Percentiles rank a stretch among this genome's conserved stretches.
Conservation (phyloP, 2,797 vertebrate species). For the Yasuhikotakia modesta region DNA sequence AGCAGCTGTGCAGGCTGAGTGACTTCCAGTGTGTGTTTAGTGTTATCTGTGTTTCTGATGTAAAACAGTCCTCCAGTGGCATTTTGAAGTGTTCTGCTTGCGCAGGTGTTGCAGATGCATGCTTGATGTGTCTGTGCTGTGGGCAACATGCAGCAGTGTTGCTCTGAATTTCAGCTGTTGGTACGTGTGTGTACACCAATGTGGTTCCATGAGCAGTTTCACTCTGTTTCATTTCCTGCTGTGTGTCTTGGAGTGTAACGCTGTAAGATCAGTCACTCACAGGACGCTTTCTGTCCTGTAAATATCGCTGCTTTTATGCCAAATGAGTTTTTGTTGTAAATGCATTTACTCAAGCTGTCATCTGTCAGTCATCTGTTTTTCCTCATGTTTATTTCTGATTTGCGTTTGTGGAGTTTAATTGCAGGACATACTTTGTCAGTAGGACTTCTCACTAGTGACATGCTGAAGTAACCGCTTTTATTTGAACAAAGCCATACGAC, state of each 20-base stretch:
- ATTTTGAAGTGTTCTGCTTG: slow-evolving; percentile 41
- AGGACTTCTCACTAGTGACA: not conserved
- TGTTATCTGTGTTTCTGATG: not conserved
- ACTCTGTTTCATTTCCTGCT: slow-evolving; percentile 48
- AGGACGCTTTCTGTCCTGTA: not conserved
- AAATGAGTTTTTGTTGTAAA: not conserved
- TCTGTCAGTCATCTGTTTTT: not conserved
- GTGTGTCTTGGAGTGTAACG: not conserved
- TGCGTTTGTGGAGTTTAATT: not conserved
- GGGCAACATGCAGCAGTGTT: slow-evolving; percentile 38
- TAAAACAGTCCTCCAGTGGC: slow-evolving; percentile 16
- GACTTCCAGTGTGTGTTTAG: not conserved
- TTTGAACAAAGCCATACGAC: too few relatives aligned
- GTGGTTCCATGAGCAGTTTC: slow-evolving; percentile 46
- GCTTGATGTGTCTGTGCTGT: slow-evolving; percentile 23
- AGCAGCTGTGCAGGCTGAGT: not conserved
- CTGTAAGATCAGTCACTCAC: slow-evolving; percentile 8
- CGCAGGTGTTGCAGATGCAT: slow-evolving; percentile 23
- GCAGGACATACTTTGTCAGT: not conserved
- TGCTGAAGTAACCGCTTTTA: not conserved
- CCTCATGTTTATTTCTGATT: not conserved
- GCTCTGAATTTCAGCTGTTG: slow-evolving; percentile 44
- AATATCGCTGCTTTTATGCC: not conserved
- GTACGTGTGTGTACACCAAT: slow-evolving; percentile 32
- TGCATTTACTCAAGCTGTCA: too few relatives aligned